phyloP scores from a whole-genome alignment of 2,113 vertebrate species.

The Cephalopholis sonnerati region DNA sequence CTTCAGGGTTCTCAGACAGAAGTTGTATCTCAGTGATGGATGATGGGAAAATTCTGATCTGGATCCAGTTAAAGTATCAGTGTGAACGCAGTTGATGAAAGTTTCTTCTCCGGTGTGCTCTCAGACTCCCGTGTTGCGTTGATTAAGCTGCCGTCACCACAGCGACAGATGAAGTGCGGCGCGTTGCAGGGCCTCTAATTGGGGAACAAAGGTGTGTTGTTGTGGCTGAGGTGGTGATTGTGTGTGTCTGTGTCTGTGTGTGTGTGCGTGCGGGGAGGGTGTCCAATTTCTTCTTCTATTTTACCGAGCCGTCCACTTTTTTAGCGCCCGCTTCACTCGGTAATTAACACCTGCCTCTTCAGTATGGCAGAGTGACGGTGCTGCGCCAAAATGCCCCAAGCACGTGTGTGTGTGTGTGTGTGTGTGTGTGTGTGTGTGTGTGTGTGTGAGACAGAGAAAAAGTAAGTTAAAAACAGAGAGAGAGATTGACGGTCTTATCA shows the following conservation, averaged over 20 bases:
- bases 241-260: constrained; percentile 25
- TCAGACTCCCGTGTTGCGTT: constrained; percentile 11
- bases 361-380: constrained; percentile 57
- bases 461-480: background rate
- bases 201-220: constrained; percentile 80
- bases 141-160: constrained; percentile 49
- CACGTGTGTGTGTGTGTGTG: constrained; percentile 1
- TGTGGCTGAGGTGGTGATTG: constrained; percentile 54
- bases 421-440: constrained; percentile 22
- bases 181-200: constrained; percentile 70
- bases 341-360: constrained; percentile 85
- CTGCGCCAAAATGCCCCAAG: constrained; percentile 52
- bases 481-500: constrained; percentile 51
- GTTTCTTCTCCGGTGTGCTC: background rate
- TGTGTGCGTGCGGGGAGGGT: constrained; percentile 18
- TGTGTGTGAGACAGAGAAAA: constrained; percentile 8
- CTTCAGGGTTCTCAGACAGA: no score
- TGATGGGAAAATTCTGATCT: no score
- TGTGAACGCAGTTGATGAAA: background rate
- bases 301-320: constrained; percentile 69
- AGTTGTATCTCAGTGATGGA: no score
- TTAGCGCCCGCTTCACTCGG: constrained; percentile 72
- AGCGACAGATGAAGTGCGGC: constrained; percentile 44
- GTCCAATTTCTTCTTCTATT: constrained; percentile 60
- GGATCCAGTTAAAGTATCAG: background rate